Percentiles rank a stretch among this genome's conserved stretches.
phyloP scores from a whole-genome alignment of 2,888 invertebrate genomes.

The Byasa hedistus region DNA sequence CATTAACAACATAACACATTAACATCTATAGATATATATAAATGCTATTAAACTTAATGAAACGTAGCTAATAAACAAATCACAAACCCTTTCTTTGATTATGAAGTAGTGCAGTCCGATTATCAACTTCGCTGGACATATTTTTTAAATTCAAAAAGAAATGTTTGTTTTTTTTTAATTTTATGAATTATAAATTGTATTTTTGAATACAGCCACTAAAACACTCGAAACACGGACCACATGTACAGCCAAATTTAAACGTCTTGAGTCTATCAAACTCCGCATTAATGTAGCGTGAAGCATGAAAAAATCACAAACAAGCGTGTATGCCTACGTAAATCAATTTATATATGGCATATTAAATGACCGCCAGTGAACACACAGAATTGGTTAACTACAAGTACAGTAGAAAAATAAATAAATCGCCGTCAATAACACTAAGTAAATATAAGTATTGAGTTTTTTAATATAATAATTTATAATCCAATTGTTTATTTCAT shows the following conservation, averaged over 20 bases:
- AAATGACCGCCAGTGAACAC: conserved; percentile 16
- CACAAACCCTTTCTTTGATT: conserved; percentile 25
- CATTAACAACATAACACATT: not conserved
- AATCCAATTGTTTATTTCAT: not conserved
- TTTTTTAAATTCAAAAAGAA: not conserved
- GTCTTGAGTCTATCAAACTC: conserved; percentile 6
- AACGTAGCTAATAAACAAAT: conserved; percentile 10
- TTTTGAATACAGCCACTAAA: not conserved
- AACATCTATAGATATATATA: not conserved
- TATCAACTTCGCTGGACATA: conserved; percentile 25
- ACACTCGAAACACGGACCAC: conserved; percentile 6
- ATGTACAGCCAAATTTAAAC: conserved; percentile 12
- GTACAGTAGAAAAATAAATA: not conserved
- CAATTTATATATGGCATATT: conserved; percentile 24
- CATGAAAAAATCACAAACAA: conserved; percentile 20
- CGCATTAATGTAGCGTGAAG: conserved; percentile 5
- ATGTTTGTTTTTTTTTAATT: not conserved
- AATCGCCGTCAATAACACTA: not conserved
- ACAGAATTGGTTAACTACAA: conserved; percentile 1
- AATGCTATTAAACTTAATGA: not conserved
- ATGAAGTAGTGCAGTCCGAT: conserved; percentile 27
- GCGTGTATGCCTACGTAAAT: conserved; percentile 11
- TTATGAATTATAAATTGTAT: not conserved
- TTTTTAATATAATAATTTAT: not conserved
- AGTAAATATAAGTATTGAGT: not conserved